These are phyloP conservation scores for Tetrao urogallus DNA, from an alignment of 2,113 vertebrate species.

Conservation along the genomic window DNA sequence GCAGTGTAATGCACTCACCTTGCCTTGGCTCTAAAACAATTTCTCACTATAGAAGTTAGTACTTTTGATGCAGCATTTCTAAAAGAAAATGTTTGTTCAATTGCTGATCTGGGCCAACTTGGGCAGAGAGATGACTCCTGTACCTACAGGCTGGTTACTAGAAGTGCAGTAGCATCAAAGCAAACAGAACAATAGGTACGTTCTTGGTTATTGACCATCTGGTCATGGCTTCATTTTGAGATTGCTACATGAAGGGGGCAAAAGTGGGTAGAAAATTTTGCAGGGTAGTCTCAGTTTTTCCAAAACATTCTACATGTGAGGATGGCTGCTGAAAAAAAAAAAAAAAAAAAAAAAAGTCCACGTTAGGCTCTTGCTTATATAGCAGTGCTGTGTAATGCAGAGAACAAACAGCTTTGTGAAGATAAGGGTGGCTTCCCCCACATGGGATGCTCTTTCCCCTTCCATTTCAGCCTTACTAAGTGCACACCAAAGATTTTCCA, in stretches of 20 bases:
- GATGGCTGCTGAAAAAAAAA: neutral
- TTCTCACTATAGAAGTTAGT: slow-evolving; percentile 62
- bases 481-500: neutral
- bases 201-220: neutral
- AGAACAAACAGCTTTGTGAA: neutral
- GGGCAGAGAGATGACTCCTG: neutral
- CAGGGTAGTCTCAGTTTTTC: neutral
- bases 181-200: neutral
- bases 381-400: neutral
- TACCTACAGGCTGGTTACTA: neutral
- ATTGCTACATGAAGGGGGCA: neutral
- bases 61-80: slow-evolving; percentile 53
- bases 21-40: slow-evolving; percentile 44
- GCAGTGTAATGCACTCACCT: neutral
- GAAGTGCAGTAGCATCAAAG: neutral
- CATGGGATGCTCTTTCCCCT: neutral
- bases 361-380: neutral
- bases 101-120: neutral
- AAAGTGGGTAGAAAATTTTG: neutral
- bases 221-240: neutral
- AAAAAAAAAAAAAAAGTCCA: neutral
- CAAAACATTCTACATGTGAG: neutral
- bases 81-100: slow-evolving; percentile 62
- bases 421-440: neutral
- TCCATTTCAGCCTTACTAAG: neutral